Percentiles rank a stretch among this genome's conserved stretches.
phyloP scores from a whole-genome alignment of 2,113 vertebrate species.

The Nanorana parkeri region DNA sequence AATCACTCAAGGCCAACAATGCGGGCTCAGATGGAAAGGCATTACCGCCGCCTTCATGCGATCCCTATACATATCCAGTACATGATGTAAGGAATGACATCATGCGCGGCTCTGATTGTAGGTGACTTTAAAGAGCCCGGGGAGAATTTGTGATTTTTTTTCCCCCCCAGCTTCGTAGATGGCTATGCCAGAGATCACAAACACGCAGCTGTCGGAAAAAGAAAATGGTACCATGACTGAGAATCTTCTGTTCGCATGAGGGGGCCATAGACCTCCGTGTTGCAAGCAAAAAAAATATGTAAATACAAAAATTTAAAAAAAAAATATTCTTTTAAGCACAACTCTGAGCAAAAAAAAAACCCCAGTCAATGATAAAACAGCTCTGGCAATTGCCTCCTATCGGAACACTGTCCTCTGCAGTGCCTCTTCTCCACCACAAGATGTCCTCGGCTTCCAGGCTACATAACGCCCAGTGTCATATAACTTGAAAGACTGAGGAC shows the following conservation, averaged over 20 bases:
- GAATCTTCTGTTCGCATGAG: constrained; percentile 47
- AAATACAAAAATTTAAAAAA: too few relatives aligned
- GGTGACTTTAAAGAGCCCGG: constrained; percentile 54
- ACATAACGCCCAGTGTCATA: too few relatives aligned
- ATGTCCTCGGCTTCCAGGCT: too few relatives aligned
- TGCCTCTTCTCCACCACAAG: too few relatives aligned
- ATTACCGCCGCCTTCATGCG: constrained; percentile 39
- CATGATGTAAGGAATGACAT: constrained; percentile 55
- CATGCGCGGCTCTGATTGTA: constrained; percentile 49
- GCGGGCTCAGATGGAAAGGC: constrained; percentile 3
- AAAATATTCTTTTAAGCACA: too few relatives aligned
- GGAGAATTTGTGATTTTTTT: constrained; percentile 51
- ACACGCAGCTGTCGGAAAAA: constrained; percentile 52
- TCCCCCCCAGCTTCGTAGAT: constrained; percentile 23
- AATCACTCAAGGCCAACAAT: constrained; percentile 32
- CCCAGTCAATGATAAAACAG: too few relatives aligned
- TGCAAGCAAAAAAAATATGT: too few relatives aligned
- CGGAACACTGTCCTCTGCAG: too few relatives aligned
- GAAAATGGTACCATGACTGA: constrained; percentile 53
- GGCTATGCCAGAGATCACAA: constrained; percentile 56
- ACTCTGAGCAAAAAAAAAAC: too few relatives aligned
- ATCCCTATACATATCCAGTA: constrained; percentile 46
- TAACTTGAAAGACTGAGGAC: too few relatives aligned
- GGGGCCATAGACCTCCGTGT: constrained; percentile 22
- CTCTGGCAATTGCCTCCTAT: too few relatives aligned